Evolutionary conservation across 53 echinoderm and acorn worm species (phyloP).

Genomic region (Arbacia lixula): DNA sequence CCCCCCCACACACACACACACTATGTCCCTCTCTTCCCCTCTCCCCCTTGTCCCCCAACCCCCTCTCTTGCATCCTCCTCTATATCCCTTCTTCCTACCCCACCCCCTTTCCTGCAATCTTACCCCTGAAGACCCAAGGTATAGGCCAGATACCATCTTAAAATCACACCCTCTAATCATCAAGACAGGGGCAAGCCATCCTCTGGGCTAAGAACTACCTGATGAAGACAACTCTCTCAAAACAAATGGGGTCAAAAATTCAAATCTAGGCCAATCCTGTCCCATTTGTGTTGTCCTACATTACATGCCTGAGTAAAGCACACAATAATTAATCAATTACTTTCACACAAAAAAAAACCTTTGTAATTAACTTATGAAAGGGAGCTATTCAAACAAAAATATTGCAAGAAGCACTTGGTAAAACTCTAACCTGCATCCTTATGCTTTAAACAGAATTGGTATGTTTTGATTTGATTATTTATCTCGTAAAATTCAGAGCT

Average conservation of each 20-base stretch:
- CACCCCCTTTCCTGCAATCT: neutral
- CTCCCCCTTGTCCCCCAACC: neutral
- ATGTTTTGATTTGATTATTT: too few relatives aligned
- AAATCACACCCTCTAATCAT: slow-evolving; percentile 14
- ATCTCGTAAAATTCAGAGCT: too few relatives aligned
- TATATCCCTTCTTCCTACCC: slow-evolving; percentile 1
- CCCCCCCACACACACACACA: neutral
- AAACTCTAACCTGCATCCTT: too few relatives aligned
- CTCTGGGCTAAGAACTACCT: slow-evolving; percentile 3
- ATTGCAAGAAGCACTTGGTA: too few relatives aligned
- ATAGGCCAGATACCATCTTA: slow-evolving; percentile 25
- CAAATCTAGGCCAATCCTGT: neutral
- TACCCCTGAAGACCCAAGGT: slow-evolving; percentile 12
- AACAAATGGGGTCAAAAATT: neutral
- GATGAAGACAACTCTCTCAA: slow-evolving; percentile 32
- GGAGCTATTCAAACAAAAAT: too few relatives aligned
- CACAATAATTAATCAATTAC: too few relatives aligned
- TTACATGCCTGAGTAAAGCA: too few relatives aligned
- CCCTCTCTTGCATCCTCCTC: neutral
- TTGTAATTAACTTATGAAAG: too few relatives aligned
- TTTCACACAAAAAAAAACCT: too few relatives aligned
- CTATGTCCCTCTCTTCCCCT: neutral
- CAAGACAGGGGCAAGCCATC: slow-evolving; percentile 1
- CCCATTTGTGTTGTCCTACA: too few relatives aligned
- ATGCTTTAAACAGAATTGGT: too few relatives aligned